These are phyloP conservation scores for Atrichornis clamosus DNA, from an alignment of 2,113 vertebrate genomes.

Conservation along the genomic window DNA sequence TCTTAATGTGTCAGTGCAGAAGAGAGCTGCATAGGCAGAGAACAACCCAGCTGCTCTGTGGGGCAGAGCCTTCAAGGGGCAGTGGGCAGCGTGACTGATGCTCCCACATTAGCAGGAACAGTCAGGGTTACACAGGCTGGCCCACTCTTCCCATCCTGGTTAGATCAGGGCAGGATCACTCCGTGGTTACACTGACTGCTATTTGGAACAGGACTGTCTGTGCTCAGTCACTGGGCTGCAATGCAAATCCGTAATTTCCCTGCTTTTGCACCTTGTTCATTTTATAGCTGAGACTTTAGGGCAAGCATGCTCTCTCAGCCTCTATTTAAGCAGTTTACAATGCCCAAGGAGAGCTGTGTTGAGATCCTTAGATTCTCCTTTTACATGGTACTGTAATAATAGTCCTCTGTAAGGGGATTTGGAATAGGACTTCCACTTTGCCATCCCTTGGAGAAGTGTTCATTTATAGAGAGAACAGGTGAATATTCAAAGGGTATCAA, in stretches of 20 bases:
- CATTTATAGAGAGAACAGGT: not conserved
- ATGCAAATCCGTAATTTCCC: not conserved
- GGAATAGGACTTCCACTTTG: not conserved
- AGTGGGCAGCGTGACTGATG: rapidly evolving
- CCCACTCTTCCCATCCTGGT: not conserved
- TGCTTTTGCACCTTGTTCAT: not conserved
- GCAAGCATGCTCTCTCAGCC: not conserved
- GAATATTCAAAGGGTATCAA: not conserved
- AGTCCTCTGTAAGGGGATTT: not conserved
- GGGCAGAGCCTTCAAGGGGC: not conserved
- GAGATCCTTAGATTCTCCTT: not conserved
- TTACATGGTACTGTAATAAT: not conserved
- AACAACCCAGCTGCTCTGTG: not conserved
- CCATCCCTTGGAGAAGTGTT: not conserved
- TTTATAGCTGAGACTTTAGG: not conserved
- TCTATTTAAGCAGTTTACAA: not conserved
- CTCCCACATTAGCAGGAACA: not conserved
- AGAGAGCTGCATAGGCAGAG: not conserved
- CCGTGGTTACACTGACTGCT: not conserved
- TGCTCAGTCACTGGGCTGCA: not conserved
- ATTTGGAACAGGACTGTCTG: rapidly evolving
- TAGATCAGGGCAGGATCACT: not conserved
- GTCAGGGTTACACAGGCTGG: not conserved
- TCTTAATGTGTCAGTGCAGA: not conserved
- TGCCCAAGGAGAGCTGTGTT: not conserved